phyloP scores from a whole-genome alignment of 2,888 invertebrate genomes.

The Ctenicera cuprea region DNA sequence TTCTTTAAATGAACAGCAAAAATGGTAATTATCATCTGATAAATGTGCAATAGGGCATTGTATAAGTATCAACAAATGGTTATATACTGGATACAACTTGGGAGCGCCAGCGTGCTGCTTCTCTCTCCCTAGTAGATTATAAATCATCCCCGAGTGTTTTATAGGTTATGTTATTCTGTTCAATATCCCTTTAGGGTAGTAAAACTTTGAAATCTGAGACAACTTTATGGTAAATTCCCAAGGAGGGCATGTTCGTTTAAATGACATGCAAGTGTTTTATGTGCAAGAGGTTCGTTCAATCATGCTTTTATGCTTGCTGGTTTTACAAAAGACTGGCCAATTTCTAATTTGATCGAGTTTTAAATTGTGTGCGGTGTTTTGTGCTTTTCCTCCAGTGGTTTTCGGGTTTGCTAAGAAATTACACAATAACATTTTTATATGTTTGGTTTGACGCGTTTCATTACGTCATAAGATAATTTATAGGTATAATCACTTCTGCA shows the following conservation, averaged over 20 bases:
- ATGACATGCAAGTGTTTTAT: neutral
- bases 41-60: constrained; percentile 31
- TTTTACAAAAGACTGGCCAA: too few relatives aligned
- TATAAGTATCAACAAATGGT: constrained; percentile 22
- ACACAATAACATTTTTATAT: too few relatives aligned
- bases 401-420: too few relatives aligned
- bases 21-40: constrained; percentile 27
- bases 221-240: constrained; percentile 25
- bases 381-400: too few relatives aligned
- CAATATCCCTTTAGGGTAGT: constrained; percentile 29
- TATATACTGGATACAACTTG: neutral
- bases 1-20: neutral
- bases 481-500: too few relatives aligned
- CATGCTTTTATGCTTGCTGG: too few relatives aligned
- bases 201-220: constrained; percentile 30
- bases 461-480: too few relatives aligned
- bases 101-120: neutral
- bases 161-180: constrained; percentile 32
- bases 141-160: constrained; percentile 30
- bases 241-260: neutral
- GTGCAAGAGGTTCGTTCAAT: neutral
- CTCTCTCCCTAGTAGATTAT: constrained; percentile 5
- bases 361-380: too few relatives aligned
- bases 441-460: too few relatives aligned
- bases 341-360: too few relatives aligned